Base-by-base conservation (phyloP, 2,888 invertebrate genomes). In the Harpalus rufipes region DNA sequence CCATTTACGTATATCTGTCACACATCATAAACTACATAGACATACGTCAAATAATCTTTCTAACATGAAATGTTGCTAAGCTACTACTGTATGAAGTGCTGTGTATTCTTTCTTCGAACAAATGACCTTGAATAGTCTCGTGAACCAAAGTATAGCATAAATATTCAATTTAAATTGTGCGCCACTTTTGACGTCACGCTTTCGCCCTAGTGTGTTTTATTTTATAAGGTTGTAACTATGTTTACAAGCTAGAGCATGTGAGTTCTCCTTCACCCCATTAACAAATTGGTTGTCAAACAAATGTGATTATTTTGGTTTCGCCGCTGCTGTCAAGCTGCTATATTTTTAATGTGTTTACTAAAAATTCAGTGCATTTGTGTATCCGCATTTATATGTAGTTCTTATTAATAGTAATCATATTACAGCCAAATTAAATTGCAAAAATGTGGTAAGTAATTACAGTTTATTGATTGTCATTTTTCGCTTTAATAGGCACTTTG, bases 261-360 rank as follows among this genome's bases (percentile, higher is more conserved):
- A 51, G 7, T 56, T 39, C 21, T 4, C 39, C 68, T 85, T 85
- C 85, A 85, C 72, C 59, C 72, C 59, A 85, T 85, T 85, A 79
- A 68, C 32, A 85, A 85, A 85, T 84, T 85, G 85, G 85, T 85
- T 85, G 85, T 85, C 85, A 85, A 85, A 85, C 85, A 85, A 85
- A 85, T 85, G 85, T 85, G 85, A 85, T 85, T 85, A 85, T 85
- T 85, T 85, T 85, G 85, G 59, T 85, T 85, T 85, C 85, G 85
- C 85, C 85, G 85, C 85, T 85, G 85, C 85, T 85, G 85, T 85
- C 85, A 85, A 80, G 85, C 85, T 85, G 85, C 85, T 85, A 85
- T 84, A 80, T 85, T 85, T 85, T 85, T 85, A 85, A 85, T 85
- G 85, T 85, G 85, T 85, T 85, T 85, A 72, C 72, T 44, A 59